phyloP scores from a whole-genome alignment of 2,113 vertebrate genomes.

The Syngnathoides biaculeatus region DNA sequence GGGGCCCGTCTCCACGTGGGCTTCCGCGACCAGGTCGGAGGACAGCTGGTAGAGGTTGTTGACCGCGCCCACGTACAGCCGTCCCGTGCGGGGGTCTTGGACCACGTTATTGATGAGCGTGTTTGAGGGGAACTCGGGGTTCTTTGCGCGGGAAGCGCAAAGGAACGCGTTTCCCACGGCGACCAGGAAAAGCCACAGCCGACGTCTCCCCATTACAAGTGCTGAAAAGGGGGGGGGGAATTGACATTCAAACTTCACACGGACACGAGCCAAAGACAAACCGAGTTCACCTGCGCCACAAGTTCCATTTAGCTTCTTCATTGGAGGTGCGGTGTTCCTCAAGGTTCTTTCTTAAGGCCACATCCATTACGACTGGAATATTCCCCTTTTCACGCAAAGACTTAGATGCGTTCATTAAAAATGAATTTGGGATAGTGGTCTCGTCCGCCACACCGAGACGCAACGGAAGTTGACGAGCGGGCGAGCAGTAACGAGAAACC shows the following conservation, averaged over 20 bases:
- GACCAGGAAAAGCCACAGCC: conserved; percentile 45
- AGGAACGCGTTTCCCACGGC: conserved; percentile 20
- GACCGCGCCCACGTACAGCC: conserved; percentile 85
- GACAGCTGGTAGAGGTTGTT: conserved; percentile 85
- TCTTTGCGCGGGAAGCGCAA: conserved; percentile 30
- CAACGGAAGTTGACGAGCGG: too few relatives aligned
- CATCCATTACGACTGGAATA: too few relatives aligned
- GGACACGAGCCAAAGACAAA: too few relatives aligned
- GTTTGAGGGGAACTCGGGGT: conserved; percentile 55
- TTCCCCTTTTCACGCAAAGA: too few relatives aligned
- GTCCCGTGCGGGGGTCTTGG: conserved; percentile 74
- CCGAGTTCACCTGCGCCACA: too few relatives aligned
- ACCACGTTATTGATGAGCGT: conserved; percentile 85
- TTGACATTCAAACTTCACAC: too few relatives aligned
- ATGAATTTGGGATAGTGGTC: too few relatives aligned
- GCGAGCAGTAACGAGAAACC: too few relatives aligned
- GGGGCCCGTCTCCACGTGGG: conserved; percentile 70
- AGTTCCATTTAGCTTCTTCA: neutral
- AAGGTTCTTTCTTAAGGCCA: too few relatives aligned
- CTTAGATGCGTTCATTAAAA: too few relatives aligned
- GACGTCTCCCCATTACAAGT: conserved; percentile 66
- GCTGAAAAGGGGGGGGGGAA: conserved; percentile 5
- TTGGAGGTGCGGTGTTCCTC: too few relatives aligned
- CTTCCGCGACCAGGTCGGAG: conserved; percentile 60
- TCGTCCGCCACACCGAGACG: too few relatives aligned